Conservation (phyloP, 2,888 invertebrate genomes). For the Drosophila quasianomalipes region DNA sequence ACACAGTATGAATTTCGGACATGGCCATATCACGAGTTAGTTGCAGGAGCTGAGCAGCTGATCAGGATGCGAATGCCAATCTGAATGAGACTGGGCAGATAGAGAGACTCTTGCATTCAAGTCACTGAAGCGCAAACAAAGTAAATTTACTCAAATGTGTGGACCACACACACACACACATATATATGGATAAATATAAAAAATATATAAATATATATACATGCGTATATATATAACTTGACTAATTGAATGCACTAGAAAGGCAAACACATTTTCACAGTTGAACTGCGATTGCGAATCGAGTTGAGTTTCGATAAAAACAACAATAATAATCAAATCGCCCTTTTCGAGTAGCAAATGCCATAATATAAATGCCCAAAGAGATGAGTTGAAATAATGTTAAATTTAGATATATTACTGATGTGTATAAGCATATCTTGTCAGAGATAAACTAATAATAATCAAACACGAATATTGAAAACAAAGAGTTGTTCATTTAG, state of each 20-base stretch:
- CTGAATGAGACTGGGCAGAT: neutral
- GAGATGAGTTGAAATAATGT: neutral
- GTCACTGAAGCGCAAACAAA: slow-evolving; percentile 58
- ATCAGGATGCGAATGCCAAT: neutral
- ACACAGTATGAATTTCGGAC: slow-evolving; percentile 6
- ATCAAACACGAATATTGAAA: neutral
- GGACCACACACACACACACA: slow-evolving; percentile 4
- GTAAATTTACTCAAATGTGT: slow-evolving; percentile 54
- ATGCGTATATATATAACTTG: slow-evolving; percentile 27
- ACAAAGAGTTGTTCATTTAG: neutral
- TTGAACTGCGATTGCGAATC: slow-evolving; percentile 55
- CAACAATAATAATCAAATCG: slow-evolving; percentile 1
- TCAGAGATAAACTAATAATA: neutral
- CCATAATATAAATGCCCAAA: neutral
- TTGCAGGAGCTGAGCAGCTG: slow-evolving; percentile 41
- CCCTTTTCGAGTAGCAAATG: neutral
- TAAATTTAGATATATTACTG: neutral
- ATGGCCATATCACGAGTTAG: slow-evolving; percentile 47
- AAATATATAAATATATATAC: neutral
- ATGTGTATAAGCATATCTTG: neutral
- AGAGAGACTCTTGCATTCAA: slow-evolving; percentile 50
- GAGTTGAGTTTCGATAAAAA: slow-evolving; percentile 8
- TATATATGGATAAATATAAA: neutral
- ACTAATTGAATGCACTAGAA: slow-evolving; percentile 64
- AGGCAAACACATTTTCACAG: slow-evolving; percentile 63